These are phyloP conservation scores for Suncus etruscus DNA, from an alignment of 2,113 vertebrate species.

Conservation along the genomic window DNA sequence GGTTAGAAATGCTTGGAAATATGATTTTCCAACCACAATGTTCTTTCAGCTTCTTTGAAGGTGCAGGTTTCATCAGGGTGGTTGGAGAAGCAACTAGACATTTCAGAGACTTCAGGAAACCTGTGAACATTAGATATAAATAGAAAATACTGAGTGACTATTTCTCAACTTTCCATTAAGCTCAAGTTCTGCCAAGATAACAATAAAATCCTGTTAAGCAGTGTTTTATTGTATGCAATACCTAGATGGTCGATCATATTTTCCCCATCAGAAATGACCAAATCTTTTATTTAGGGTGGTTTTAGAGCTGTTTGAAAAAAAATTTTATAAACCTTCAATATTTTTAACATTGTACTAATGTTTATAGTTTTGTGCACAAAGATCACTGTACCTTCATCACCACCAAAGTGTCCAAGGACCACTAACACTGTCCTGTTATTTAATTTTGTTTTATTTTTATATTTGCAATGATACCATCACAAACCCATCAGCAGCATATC, in stretches of 20 bases:
- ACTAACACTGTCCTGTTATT: no score
- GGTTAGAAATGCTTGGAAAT: background rate
- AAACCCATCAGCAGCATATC: no score
- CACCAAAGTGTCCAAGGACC: no score
- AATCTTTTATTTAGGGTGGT: background rate
- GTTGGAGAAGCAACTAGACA: background rate
- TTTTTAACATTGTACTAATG: no score
- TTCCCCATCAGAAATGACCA: background rate
- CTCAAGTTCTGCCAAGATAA: background rate
- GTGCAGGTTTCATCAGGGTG: background rate
- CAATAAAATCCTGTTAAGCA: background rate
- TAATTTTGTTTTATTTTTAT: no score
- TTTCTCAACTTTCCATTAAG: background rate
- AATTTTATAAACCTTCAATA: background rate
- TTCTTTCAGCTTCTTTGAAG: conserved; percentile 29
- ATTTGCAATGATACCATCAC: no score
- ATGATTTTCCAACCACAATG: background rate
- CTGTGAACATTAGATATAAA: conserved; percentile 69
- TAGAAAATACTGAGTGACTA: conserved; percentile 58
- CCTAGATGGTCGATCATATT: background rate
- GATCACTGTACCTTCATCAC: no score
- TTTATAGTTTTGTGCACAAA: no score
- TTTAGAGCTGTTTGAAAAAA: no score
- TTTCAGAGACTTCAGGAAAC: conserved; percentile 2
- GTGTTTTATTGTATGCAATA: background rate